Percentiles rank a stretch among this genome's conserved stretches.
These are phyloP conservation scores for Hypotaenidia okinawae DNA, from an alignment of 2,797 vertebrate species.

Conservation along the genomic window DNA sequence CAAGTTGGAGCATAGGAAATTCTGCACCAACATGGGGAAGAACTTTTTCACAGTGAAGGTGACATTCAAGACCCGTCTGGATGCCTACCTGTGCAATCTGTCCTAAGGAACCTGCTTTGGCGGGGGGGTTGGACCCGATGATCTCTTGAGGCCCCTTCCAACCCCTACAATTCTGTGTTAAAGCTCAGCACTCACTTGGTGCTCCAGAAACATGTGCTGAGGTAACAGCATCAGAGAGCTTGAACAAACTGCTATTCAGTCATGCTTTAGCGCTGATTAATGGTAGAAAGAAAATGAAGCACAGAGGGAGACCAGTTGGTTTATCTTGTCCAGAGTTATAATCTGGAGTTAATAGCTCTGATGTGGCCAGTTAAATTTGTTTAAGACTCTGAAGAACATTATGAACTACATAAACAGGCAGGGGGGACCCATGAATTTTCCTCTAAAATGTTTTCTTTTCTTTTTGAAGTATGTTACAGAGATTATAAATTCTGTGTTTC, in stretches of 20 bases:
- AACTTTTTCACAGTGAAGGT: too few species aligned
- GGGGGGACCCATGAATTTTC: not conserved
- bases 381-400: not conserved
- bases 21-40: too few species aligned
- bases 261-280: not conserved
- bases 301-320: not conserved
- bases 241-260: not conserved
- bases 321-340: not conserved
- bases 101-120: too few species aligned
- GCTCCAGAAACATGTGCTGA: not conserved
- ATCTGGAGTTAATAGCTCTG: not conserved
- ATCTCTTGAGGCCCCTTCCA: too few species aligned
- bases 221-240: rapidly evolving
- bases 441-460: not conserved
- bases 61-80: too few species aligned
- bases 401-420: not conserved
- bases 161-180: not conserved
- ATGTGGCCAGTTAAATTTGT: not conserved
- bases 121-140: too few species aligned
- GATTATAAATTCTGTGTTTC: not conserved
- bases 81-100: too few species aligned
- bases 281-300: not conserved
- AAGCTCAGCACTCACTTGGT: not conserved
- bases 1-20: too few species aligned
- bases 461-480: not conserved